Base-by-base conservation (phyloP, 2,888 invertebrate species). In the Ennomos erosarius region DNA sequence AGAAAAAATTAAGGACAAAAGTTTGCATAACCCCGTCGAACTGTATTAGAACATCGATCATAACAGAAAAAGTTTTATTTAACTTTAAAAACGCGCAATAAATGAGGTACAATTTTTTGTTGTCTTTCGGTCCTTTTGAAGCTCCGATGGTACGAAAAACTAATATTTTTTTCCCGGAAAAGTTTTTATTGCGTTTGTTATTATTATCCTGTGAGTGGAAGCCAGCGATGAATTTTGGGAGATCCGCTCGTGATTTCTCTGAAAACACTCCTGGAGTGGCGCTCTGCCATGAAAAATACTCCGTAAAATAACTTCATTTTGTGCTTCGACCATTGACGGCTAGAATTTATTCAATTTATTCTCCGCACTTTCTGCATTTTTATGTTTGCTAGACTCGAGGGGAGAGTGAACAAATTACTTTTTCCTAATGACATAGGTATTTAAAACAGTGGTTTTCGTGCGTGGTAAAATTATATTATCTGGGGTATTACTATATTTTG, bases 131-230 rank as follows among this genome's bases (percentile, higher is more conserved):
- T 79, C 71, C 74, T 78, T 59, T 71, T 61, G 71, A 76, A 81
- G 77, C 75, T 72, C 69, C 65, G 71, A 70, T 74, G 73, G 73
- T 76, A 69, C 64, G 68, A 75, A 75, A 73, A 79, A 81, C 78
- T 80, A 84, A 83, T 82, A 84, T 81, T 81, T 77, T 78, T 73
- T 64, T 26, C 53, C 57, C 62, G 62, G 62, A 65, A 77, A 84
- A 84, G 78, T 79, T 85, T 82, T 78, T 78, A 79, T 79, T 78
- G 67, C 75, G 71, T 80, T 79, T 82, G 79, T 84, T 85, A 79
- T 83, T 78, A 75, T 58, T 81, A 79, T 76, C 75, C 67, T 55
- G 53, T 54, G 68, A 76, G 74, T 67, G 71, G 62, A 68, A 73
- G 69, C 67, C 70, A 55, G 59, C 66, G 71, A 75, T 76, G 73